phyloP scores from a whole-genome alignment of 2,888 invertebrate species.

The Drosophila tanythrix region DNA sequence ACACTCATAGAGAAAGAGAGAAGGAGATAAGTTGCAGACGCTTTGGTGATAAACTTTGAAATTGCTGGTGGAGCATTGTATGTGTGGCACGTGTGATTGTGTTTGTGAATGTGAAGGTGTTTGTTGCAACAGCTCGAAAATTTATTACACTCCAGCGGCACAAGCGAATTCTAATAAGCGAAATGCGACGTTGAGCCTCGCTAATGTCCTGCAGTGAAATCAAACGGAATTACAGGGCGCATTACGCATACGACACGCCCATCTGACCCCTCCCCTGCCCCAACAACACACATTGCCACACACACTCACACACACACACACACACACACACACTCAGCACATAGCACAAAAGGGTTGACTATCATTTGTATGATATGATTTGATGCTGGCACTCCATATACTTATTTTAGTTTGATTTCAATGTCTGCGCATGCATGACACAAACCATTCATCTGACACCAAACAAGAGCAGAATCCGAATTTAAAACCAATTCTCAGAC shows the following conservation, averaged over 20 bases:
- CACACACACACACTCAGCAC: not conserved
- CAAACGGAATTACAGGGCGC: slow-evolving; percentile 67
- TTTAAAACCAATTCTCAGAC: not conserved
- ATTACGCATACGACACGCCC: slow-evolving; percentile 59
- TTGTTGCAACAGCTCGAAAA: slow-evolving; percentile 51
- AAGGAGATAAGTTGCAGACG: slow-evolving; percentile 64
- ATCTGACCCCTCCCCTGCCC: not conserved
- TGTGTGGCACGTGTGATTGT: slow-evolving; percentile 32
- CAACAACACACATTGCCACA: too few species aligned
- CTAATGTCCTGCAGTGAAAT: slow-evolving; percentile 75
- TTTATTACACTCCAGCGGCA: slow-evolving; percentile 79
- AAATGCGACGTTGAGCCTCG: slow-evolving; percentile 69
- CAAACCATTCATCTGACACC: slow-evolving; percentile 65
- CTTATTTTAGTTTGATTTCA: slow-evolving; percentile 61
- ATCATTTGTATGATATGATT: slow-evolving; percentile 48
- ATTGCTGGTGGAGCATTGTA: slow-evolving; percentile 59
- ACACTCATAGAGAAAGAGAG: slow-evolving; percentile 11
- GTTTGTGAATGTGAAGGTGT: slow-evolving; percentile 19
- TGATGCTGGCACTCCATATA: slow-evolving; percentile 36
- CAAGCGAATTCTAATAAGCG: slow-evolving; percentile 80
- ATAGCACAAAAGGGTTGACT: slow-evolving; percentile 38
- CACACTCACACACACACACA: not conserved
- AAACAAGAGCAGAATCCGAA: slow-evolving; percentile 3
- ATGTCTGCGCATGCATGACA: slow-evolving; percentile 68
- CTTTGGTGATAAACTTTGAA: slow-evolving; percentile 79